Percentiles rank a stretch among this genome's conserved stretches.
phyloP scores from a whole-genome alignment of 2,888 invertebrate species.

The Leucophenga maculata region DNA sequence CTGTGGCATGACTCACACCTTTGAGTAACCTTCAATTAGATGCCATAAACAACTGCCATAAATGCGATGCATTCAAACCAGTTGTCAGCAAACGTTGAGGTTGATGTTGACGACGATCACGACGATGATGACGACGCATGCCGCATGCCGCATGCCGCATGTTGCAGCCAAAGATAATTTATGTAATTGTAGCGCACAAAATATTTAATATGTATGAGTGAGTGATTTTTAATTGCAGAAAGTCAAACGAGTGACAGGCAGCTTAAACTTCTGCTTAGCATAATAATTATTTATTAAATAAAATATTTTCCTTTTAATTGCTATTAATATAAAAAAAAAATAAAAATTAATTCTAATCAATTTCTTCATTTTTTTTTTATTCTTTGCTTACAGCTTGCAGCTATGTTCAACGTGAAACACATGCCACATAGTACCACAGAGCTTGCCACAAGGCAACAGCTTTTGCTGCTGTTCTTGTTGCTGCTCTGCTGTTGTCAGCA shows the following conservation, averaged over 20 bases:
- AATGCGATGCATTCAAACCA: slow-evolving; percentile 8
- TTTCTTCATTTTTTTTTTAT: too few species aligned
- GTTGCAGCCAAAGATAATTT: slow-evolving; percentile 23
- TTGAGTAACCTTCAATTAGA: slow-evolving; percentile 10
- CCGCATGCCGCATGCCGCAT: not conserved
- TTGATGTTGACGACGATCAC: too few species aligned
- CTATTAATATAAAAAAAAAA: too few species aligned
- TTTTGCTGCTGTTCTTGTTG: slow-evolving; percentile 37
- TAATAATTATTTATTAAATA: too few species aligned
- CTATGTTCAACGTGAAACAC: too few species aligned
- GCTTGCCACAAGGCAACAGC: too few species aligned
- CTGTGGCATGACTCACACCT: slow-evolving; percentile 20
- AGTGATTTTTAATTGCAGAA: slow-evolving; percentile 28
- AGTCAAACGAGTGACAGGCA: not conserved
- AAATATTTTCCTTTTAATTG: too few species aligned
- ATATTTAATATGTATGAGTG: slow-evolving; percentile 10
- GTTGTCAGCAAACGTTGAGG: not conserved
- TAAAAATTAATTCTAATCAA: too few species aligned
- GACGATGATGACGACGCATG: too few species aligned
- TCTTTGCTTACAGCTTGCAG: too few species aligned
- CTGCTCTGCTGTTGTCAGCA: slow-evolving; percentile 52
- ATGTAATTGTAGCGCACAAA: slow-evolving; percentile 27
- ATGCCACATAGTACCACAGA: too few species aligned
- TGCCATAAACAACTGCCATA: slow-evolving; percentile 5
- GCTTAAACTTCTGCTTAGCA: too few species aligned